Base-by-base conservation (phyloP, 2,113 vertebrate species). In the Dissostichus mawsoni region DNA sequence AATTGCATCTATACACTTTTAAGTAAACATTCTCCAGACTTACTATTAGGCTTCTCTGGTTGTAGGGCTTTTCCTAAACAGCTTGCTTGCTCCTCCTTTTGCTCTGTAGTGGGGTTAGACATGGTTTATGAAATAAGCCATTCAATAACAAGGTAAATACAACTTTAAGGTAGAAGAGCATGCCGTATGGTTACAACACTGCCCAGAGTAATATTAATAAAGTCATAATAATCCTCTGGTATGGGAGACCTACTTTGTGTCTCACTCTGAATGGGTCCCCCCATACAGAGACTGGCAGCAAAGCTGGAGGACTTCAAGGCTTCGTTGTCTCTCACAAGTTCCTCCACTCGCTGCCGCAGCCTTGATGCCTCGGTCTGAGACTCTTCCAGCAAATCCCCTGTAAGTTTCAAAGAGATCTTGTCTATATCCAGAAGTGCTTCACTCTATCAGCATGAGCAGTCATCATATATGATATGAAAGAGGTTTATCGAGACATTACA, bases 351-450 rank as follows among this genome's bases (percentile, higher is more conserved):
- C 93, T 98, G 97, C 2, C 97, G 94, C 48, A 99, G 95, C 79
- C 95, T 96, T 0, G 95, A 96, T 0, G 97, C 98, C 88, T 99
- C 98, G 0, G 96, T 93, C 69, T 99, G 97, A 18, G 98, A 99
- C 86, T 99, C 97, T 80, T 98, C 97, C 91, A 99, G 90, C 76
- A 98, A 94, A 76, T 98, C 97, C 62, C 98, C 98, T 99, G 84
- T 69, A 74, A 74, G 78, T 50, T 80, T 82, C 0, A 70, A 11
- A 76, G 14, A 82, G 29, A 81, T 59, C 36, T 63, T 16, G 3
- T 80, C 57, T 72, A n/a, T 23, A 57, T 65, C 55, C 36, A 64
- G 9, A 16, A 62, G 8, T 47, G 41, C 41, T 61, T 23, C 4
- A 11, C 33, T 11, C n/a, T 48, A 29, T 53, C 53, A 45, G 29